A percentile compares a stretch with the other conserved stretches of the same genome.
These are phyloP conservation scores for Cephus pulcher DNA, from an alignment of 2,888 invertebrate genomes.

Conservation along the genomic window DNA sequence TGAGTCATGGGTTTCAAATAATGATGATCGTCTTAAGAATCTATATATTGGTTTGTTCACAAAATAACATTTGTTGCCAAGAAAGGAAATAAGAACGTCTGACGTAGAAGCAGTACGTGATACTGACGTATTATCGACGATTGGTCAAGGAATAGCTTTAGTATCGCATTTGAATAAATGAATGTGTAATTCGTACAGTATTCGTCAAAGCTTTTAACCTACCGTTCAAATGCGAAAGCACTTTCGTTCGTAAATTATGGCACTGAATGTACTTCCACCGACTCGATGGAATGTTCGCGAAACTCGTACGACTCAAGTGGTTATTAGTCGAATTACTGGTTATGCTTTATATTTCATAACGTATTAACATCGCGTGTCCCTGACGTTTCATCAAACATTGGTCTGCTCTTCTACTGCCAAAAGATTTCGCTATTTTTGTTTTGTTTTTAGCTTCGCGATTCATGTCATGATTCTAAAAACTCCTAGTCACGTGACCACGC, in stretches of 20 bases:
- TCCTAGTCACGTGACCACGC: not conserved
- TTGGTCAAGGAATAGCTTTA: not conserved
- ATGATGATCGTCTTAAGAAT: not conserved
- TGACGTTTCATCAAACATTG: not conserved
- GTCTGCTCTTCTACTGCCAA: not conserved
- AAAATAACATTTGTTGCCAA: not conserved
- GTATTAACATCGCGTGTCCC: not conserved
- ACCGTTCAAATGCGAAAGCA: not conserved
- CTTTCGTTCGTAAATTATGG: not conserved
- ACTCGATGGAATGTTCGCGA: not conserved
- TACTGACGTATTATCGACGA: not conserved
- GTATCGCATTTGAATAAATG: not conserved
- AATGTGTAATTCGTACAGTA: not conserved
- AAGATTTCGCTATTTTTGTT: not conserved
- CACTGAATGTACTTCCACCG: not conserved
- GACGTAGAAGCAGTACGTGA: not conserved
- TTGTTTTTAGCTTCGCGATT: not conserved
- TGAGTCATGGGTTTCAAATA: not conserved
- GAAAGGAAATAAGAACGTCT: not conserved
- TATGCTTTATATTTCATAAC: not conserved
- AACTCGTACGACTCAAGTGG: not conserved
- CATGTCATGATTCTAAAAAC: not conserved
- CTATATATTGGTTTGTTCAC: not conserved
- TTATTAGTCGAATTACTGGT: not conserved
- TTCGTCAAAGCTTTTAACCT: not conserved